Evolutionary conservation across 2,888 invertebrate genomes (phyloP).

Genomic region (Tinea trinotella): DNA sequence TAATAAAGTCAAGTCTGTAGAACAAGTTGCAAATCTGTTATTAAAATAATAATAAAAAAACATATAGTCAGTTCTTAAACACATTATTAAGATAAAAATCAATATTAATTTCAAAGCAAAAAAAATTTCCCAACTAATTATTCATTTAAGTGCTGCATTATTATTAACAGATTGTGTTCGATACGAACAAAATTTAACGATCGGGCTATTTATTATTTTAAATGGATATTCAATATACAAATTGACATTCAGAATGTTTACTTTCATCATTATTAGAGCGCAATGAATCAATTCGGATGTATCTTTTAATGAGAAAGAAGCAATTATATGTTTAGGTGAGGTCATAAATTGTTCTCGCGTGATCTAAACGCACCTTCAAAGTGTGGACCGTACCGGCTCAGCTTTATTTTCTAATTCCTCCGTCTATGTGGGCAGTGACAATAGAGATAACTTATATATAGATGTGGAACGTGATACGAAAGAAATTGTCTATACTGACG

Average conservation of each 20-base stretch:
- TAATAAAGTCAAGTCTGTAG: background rate
- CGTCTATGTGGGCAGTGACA: conserved; percentile 11
- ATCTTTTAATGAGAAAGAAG: conserved; percentile 34
- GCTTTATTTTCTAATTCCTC: conserved; percentile 20
- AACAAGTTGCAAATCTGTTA: background rate
- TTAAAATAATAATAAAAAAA: conserved; percentile 3
- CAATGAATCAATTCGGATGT: conserved; percentile 37
- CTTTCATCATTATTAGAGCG: conserved; percentile 28
- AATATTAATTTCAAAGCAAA: too few species aligned
- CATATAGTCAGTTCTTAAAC: too few species aligned
- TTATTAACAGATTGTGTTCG: conserved; percentile 23
- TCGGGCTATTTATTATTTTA: conserved; percentile 20
- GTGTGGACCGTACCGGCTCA: conserved; percentile 20
- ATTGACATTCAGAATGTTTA: conserved; percentile 26
- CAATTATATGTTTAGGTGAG: conserved; percentile 27
- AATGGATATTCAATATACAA: conserved; percentile 26
- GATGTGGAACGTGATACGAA: conserved; percentile 7
- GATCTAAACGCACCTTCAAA: conserved; percentile 20
- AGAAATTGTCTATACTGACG: background rate
- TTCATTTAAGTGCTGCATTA: background rate
- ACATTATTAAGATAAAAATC: too few species aligned
- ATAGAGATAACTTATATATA: conserved; percentile 11
- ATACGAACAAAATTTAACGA: conserved; percentile 13
- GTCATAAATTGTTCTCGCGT: conserved; percentile 24
- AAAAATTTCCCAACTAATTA: conserved; percentile 21